Percentiles rank a stretch among this genome's conserved stretches.
These are phyloP conservation scores for Stegodyphus mimosarum DNA, from an alignment of 1,140 invertebrate species.

Conservation along the genomic window DNA sequence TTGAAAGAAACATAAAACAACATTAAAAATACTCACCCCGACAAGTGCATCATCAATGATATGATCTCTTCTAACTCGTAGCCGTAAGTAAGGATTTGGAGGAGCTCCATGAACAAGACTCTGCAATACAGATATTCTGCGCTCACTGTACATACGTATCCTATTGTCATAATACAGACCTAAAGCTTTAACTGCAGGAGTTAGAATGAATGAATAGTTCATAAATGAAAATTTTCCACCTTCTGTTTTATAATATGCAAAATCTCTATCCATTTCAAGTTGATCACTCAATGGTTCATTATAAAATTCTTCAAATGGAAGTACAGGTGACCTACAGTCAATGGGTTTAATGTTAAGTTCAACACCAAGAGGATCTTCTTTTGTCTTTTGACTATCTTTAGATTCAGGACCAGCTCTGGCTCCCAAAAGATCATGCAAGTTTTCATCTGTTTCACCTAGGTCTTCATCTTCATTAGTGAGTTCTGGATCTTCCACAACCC, in stretches of 20 bases:
- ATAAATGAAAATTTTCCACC: slow-evolving; percentile 87
- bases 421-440: slow-evolving; percentile 66
- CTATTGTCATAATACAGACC: slow-evolving; percentile 93
- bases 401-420: slow-evolving; percentile 65
- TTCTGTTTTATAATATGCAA: slow-evolving; percentile 83
- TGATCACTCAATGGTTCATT: slow-evolving; percentile 92
- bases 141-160: slow-evolving; percentile 93
- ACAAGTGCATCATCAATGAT: slow-evolving; percentile 92
- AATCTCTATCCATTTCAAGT: slow-evolving; percentile 93
- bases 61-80: slow-evolving; percentile 83
- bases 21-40: slow-evolving; percentile 74
- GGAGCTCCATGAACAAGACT: slow-evolving; percentile 80
- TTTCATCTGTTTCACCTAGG: slow-evolving; percentile 59
- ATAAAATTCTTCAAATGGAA: slow-evolving; percentile 90
- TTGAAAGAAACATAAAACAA: background rate
- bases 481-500: slow-evolving; percentile 69
- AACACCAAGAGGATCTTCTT: slow-evolving; percentile 70
- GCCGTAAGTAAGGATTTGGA: slow-evolving; percentile 85
- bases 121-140: slow-evolving; percentile 83
- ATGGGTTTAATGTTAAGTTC: slow-evolving; percentile 79
- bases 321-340: slow-evolving; percentile 83
- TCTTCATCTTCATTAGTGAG: slow-evolving; percentile 62
- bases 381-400: slow-evolving; percentile 62
- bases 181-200: slow-evolving; percentile 90
- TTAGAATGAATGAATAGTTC: slow-evolving; percentile 90